Evolutionary conservation across 2,113 vertebrate species (phyloP), one percentile per base, ranked within the genome.

Genomic region (Carassius gibelio): DNA sequence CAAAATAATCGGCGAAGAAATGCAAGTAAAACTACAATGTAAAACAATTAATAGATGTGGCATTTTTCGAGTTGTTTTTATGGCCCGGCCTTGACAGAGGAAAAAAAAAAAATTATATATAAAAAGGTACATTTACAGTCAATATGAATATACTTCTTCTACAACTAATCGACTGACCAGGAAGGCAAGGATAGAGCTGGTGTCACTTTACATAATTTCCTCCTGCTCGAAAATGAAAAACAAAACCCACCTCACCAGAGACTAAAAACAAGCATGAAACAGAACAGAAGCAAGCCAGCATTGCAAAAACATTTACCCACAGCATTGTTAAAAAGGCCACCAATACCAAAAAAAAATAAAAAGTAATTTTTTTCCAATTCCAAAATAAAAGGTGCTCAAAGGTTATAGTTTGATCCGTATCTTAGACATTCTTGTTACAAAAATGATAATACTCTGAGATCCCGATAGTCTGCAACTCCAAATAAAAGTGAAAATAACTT

Each of bases 391-490:
- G 23, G 48, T 38, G 48, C 66, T n/a, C 48, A 72, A 71, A 69
- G 38, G 59, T n/a, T 52, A 68, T 52, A 52, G 21, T 57, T 72
- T 8, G 2, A n/a, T 50, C 30, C 30, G 19, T 17, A 72, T 23
- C 19, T 38, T 57, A 72, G 8, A 83, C 66, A 83, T 72, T 83
- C 81, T 72, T 30, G 6, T 82, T 52, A 34, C 42, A 72, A 72
- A 83, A 38, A 8, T 57, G 13, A 72, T 69, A 69, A 81, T 81
- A 52, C 62, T 81, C 5, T 3, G 19, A 36, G 19, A 36, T 82
- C 45, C 81, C 59, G 81, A 83, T 83, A 55, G 68, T 72, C 81
- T 72, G 50, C 50, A 82, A 82, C 59, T 10, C 19, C 19, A 55
- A 23, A 71, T 17, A 45, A 68, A 21, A 68, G 50, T 83, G 21